phyloP scores from a whole-genome alignment of 2,888 invertebrate genomes.

The Oscheius myriophilus region DNA sequence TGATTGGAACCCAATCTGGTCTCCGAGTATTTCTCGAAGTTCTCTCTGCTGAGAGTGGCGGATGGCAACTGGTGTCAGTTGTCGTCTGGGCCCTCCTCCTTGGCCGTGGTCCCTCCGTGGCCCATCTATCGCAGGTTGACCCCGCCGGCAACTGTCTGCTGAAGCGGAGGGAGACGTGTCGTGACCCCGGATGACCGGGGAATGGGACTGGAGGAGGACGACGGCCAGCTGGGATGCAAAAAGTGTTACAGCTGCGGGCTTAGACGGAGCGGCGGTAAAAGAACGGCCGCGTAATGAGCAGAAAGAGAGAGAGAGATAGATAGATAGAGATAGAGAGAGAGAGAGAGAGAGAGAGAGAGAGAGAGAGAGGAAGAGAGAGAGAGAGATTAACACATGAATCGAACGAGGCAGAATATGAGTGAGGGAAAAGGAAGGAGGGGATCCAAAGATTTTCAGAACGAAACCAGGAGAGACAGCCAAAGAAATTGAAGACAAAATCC shows the following conservation, averaged over 20 bases:
- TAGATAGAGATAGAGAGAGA: too few species aligned
- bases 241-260: slow-evolving; percentile 23
- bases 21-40: too few species aligned
- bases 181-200: background rate
- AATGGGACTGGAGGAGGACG: slow-evolving; percentile 1
- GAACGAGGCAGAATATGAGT: too few species aligned
- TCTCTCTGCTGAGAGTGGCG: background rate
- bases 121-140: slow-evolving; percentile 25
- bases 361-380: too few species aligned
- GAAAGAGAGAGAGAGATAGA: background rate
- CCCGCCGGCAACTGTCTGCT: slow-evolving; percentile 23
- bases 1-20: too few species aligned
- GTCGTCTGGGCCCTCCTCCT: slow-evolving; percentile 15
- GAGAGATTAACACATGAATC: too few species aligned
- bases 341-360: too few species aligned
- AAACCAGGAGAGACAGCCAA: too few species aligned
- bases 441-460: too few species aligned
- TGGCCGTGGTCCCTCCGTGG: slow-evolving; percentile 6
- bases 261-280: background rate
- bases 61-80: slow-evolving; percentile 23
- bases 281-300: background rate
- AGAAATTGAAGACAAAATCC: too few species aligned
- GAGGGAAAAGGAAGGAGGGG: too few species aligned
- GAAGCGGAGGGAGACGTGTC: slow-evolving; percentile 1
- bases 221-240: slow-evolving; percentile 14